These are phyloP conservation scores for Tolypeutes matacus DNA, from an alignment of 2,797 vertebrate genomes.

Conservation along the genomic window DNA sequence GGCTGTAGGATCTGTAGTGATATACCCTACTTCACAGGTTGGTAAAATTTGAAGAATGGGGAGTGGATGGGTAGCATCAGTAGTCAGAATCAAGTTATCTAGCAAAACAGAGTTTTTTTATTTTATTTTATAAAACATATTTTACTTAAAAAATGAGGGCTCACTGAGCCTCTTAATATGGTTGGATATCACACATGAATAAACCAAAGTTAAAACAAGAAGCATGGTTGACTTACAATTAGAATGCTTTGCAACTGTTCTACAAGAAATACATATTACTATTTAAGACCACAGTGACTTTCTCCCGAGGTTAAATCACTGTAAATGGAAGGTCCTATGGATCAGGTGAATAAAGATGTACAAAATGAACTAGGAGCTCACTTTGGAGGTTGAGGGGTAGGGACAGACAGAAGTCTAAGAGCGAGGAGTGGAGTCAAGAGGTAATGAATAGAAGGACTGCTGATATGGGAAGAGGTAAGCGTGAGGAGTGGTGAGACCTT, in stretches of 20 bases:
- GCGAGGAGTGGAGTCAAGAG: neutral
- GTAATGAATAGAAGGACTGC: neutral
- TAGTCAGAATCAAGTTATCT: no score
- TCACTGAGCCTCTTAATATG: neutral
- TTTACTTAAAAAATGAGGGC: slow-evolving; percentile 72
- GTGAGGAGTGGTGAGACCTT: neutral
- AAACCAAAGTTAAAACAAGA: slow-evolving; percentile 28
- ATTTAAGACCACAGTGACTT: neutral
- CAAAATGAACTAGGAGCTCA: neutral
- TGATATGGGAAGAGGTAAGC: neutral
- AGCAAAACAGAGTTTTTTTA: no score
- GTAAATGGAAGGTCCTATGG: neutral
- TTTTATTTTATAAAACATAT: slow-evolving; percentile 73
- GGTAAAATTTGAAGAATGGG: neutral
- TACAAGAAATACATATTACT: slow-evolving; percentile 47
- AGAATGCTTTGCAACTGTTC: slow-evolving; percentile 57
- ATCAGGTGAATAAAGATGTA: neutral
- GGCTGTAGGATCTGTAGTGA: neutral
- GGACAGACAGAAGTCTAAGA: no score
- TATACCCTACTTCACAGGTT: neutral
- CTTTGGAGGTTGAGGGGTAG: neutral
- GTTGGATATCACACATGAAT: neutral
- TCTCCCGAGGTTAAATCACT: neutral
- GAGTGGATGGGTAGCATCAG: neutral
- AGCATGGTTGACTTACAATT: slow-evolving; percentile 69